A percentile compares a stretch with the other conserved stretches of the same genome.
Evolutionary conservation across 1,140 invertebrate species (phyloP).

Genomic region (Drosophila punjabiensis): DNA sequence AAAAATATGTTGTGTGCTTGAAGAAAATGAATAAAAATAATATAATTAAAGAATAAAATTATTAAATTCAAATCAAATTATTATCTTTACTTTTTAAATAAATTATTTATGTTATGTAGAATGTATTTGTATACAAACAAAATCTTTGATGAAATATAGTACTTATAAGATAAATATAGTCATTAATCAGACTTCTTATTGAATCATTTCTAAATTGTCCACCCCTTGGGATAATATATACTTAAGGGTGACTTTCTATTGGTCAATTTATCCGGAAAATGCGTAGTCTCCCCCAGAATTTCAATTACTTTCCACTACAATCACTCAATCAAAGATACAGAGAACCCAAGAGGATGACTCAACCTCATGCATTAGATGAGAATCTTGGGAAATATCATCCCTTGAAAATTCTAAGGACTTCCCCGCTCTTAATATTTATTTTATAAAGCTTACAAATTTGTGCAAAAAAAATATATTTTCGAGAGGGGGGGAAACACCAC

Average conservation of each 20-base stretch:
- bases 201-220: constrained; percentile 6
- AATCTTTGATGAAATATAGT: too few relatives aligned
- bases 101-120: background rate
- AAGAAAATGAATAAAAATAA: background rate
- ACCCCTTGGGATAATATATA: background rate
- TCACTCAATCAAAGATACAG: constrained; percentile 29
- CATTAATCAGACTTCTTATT: constrained; percentile 4
- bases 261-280: constrained; percentile 39
- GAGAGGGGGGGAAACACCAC: constrained; percentile 2
- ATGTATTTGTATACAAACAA: background rate
- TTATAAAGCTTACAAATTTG: constrained; percentile 80
- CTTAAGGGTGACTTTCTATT: constrained; percentile 37
- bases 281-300: constrained; percentile 12
- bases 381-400: constrained; percentile 48
- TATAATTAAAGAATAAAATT: background rate
- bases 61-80: background rate
- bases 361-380: background rate
- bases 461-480: constrained; percentile 54
- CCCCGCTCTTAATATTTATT: constrained; percentile 61
- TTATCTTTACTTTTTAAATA: background rate
- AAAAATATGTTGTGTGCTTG: background rate
- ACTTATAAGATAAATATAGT: background rate
- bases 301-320: constrained; percentile 41
- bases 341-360: constrained; percentile 29
- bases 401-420: constrained; percentile 36